Evolutionary conservation across 2,797 vertebrate genomes (phyloP).

Genomic region (Glyptemys insculpta): DNA sequence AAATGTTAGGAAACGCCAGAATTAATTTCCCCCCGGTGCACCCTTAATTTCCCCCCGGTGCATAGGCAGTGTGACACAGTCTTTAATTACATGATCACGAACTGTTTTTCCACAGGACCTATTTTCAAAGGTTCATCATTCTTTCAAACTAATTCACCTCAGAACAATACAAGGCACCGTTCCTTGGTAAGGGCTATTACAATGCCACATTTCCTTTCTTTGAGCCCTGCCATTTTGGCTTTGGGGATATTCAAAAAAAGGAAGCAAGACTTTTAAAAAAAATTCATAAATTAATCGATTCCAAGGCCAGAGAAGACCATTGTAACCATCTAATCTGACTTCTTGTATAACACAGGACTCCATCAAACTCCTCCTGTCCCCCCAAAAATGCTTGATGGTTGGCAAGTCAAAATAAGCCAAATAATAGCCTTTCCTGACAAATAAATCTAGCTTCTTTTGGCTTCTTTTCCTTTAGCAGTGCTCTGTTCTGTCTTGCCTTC

Average conservation of each 20-base stretch:
- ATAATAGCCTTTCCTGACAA: no score
- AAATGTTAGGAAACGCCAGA: not conserved
- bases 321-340: no score
- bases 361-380: no score
- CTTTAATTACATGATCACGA: not conserved
- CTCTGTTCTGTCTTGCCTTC: no score
- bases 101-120: not conserved
- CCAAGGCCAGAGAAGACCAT: not conserved
- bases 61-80: not conserved
- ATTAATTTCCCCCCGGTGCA: not conserved
- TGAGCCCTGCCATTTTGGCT: not conserved
- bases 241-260: not conserved
- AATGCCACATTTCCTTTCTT: not conserved
- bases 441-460: no score
- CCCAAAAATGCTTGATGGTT: no score
- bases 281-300: not conserved
- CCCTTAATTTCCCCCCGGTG: not conserved
- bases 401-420: no score
- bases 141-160: not conserved
- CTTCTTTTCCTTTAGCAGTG: no score
- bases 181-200: not conserved
- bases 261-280: no score
- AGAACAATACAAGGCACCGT: not conserved
- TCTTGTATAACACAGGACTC: no score
- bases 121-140: not conserved